A percentile compares a stretch with the other conserved stretches of the same genome.
Evolutionary conservation across 2,797 vertebrate species (phyloP).

Genomic region (Ficedula albicollis): DNA sequence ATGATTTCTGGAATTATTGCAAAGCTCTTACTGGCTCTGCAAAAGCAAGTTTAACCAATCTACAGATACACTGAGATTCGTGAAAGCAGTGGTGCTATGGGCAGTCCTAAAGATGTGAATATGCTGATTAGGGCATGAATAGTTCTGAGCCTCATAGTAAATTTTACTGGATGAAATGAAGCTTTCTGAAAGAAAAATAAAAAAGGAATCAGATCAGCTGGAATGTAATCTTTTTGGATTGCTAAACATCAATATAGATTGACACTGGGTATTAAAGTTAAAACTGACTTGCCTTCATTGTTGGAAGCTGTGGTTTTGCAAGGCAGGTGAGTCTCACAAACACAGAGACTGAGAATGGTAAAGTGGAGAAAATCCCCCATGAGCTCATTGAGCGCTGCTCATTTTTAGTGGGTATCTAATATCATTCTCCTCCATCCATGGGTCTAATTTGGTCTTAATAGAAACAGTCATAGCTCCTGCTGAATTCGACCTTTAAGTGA

Average conservation of each 20-base stretch:
- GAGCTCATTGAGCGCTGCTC: not conserved
- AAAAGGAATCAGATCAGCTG: not conserved
- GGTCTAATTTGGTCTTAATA: not conserved
- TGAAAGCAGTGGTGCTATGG: not conserved
- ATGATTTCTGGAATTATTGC: not conserved
- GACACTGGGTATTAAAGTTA: not conserved
- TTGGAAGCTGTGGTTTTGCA: not conserved
- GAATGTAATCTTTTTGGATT: not conserved
- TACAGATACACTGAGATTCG: not conserved
- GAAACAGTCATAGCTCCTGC: not conserved
- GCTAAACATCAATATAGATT: not conserved
- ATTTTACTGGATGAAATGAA: not conserved
- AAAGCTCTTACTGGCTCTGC: not conserved
- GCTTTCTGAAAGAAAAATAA: not conserved
- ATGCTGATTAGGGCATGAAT: not conserved
- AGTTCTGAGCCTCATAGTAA: not conserved
- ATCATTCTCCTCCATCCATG: not conserved
- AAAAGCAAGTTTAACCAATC: not conserved
- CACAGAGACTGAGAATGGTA: not conserved
- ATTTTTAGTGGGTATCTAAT: not conserved
- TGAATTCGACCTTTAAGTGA: not conserved
- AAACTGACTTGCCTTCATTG: fast-evolving
- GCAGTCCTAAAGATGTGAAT: not conserved
- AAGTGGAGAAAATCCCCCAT: not conserved
- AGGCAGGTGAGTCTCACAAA: not conserved